A percentile compares a stretch with the other conserved stretches of the same genome.
These are phyloP conservation scores for Hippocampus mohnikei DNA, from an alignment of 2,113 vertebrate species.

Conservation along the genomic window DNA sequence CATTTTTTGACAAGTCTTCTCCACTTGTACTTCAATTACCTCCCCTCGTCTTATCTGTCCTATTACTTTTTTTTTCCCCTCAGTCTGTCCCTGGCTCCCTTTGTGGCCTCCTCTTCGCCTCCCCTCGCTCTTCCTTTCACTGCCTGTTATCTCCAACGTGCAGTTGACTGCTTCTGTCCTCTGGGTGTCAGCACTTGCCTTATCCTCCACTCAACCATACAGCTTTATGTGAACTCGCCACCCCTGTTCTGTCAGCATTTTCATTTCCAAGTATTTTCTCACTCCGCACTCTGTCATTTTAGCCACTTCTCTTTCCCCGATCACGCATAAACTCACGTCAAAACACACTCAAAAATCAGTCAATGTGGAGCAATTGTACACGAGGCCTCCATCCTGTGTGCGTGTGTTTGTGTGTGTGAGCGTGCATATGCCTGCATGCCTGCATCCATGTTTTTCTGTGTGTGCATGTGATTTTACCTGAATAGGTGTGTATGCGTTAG, in stretches of 20 bases:
- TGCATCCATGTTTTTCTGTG: constrained; percentile 2
- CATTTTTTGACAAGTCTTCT: not conserved
- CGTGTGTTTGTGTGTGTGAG: not conserved
- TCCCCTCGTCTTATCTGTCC: constrained; percentile 40
- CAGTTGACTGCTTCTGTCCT: constrained; percentile 73
- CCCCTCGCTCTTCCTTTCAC: constrained; percentile 28
- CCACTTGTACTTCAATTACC: constrained; percentile 33
- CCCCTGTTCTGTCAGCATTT: constrained; percentile 35
- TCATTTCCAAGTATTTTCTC: constrained; percentile 34
- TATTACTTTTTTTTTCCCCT: constrained; percentile 32
- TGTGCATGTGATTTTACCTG: not conserved
- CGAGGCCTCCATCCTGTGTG: not conserved
- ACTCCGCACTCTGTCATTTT: not conserved
- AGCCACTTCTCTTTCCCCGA: constrained; percentile 9
- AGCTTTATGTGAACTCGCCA: constrained; percentile 33
- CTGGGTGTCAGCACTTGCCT: constrained; percentile 78
- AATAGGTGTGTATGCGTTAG: constrained; percentile 1
- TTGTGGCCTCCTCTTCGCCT: constrained; percentile 25
- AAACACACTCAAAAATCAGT: constrained; percentile 32
- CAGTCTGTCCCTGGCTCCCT: constrained; percentile 40
- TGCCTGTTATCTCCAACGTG: constrained; percentile 58
- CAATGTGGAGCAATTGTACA: constrained; percentile 34
- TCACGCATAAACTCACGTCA: constrained; percentile 10
- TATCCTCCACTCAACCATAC: constrained; percentile 54
- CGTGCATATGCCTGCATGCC: constrained; percentile 5